A percentile compares a stretch with the other conserved stretches of the same genome.
Evolutionary conservation across 2,888 invertebrate species (phyloP).

Genomic region (Phasia obesa): DNA sequence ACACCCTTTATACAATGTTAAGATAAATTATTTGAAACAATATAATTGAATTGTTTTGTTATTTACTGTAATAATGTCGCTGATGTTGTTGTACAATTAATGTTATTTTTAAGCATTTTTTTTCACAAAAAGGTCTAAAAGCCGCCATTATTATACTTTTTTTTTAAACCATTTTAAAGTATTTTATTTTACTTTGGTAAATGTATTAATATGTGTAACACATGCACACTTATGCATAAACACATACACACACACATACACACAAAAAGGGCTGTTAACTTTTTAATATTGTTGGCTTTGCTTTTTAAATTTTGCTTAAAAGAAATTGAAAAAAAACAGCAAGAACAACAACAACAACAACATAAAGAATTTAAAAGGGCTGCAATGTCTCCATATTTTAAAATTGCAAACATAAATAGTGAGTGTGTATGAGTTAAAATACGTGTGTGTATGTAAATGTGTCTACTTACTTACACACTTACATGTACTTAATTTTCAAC

Average conservation of each 20-base stretch:
- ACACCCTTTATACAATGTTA: too few species aligned
- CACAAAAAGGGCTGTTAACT: conserved; percentile 25
- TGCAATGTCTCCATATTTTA: conserved; percentile 44
- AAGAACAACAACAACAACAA: conserved; percentile 4
- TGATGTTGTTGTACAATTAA: conserved; percentile 39
- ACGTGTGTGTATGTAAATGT: neutral
- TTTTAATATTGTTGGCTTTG: neutral
- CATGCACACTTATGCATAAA: neutral
- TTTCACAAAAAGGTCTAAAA: conserved; percentile 57
- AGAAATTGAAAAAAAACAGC: too few species aligned
- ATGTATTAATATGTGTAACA: neutral
- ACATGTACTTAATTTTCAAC: neutral
- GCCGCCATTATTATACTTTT: conserved; percentile 44
- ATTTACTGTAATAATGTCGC: conserved; percentile 21
- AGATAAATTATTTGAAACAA: too few species aligned
- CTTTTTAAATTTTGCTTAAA: neutral
- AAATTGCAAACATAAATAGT: conserved; percentile 9
- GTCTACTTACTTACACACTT: neutral
- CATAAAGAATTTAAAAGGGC: conserved; percentile 23
- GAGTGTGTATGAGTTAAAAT: neutral
- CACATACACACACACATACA: neutral
- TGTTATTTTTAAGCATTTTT: conserved; percentile 52
- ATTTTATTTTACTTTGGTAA: conserved; percentile 11
- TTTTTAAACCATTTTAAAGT: conserved; percentile 56
- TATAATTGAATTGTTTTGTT: neutral